These are phyloP conservation scores for Blastobasis lacticolella DNA, from an alignment of 2,888 invertebrate genomes.

Conservation along the genomic window DNA sequence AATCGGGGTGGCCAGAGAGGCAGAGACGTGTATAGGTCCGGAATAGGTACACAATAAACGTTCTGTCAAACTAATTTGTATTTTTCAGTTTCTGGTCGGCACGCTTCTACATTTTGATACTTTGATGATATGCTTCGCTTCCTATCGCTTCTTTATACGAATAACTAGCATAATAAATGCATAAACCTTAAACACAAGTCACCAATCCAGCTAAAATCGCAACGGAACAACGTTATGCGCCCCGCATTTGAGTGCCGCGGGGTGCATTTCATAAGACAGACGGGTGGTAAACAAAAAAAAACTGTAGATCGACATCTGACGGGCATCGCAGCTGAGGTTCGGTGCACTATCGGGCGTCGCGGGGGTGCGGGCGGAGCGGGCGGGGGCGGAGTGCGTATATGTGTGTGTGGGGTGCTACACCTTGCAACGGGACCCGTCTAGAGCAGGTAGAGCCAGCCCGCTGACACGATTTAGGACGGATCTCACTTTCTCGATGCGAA, in stretches of 20 bases:
- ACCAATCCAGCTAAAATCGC: neutral
- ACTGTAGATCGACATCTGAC: conserved; percentile 63
- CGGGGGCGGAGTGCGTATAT: conserved; percentile 41
- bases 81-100: too few species aligned
- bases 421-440: conserved; percentile 66
- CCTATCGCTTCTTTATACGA: too few species aligned
- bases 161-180: too few species aligned
- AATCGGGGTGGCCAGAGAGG: too few species aligned
- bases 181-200: too few species aligned
- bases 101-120: too few species aligned
- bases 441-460: conserved; percentile 60
- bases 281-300: conserved; percentile 36
- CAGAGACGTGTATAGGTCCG: too few species aligned
- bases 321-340: conserved; percentile 49
- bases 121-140: too few species aligned
- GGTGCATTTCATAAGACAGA: conserved; percentile 11
- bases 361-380: conserved; percentile 26
- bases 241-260: conserved; percentile 1
- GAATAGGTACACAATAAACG: too few species aligned
- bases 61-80: too few species aligned
- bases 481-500: conserved; percentile 56
- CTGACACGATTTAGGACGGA: conserved; percentile 60
- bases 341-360: conserved; percentile 47
- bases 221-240: neutral
- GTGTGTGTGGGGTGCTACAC: conserved; percentile 52